These are phyloP conservation scores for Archivesica marissinica DNA, from an alignment of 1,140 invertebrate genomes.

Conservation along the genomic window DNA sequence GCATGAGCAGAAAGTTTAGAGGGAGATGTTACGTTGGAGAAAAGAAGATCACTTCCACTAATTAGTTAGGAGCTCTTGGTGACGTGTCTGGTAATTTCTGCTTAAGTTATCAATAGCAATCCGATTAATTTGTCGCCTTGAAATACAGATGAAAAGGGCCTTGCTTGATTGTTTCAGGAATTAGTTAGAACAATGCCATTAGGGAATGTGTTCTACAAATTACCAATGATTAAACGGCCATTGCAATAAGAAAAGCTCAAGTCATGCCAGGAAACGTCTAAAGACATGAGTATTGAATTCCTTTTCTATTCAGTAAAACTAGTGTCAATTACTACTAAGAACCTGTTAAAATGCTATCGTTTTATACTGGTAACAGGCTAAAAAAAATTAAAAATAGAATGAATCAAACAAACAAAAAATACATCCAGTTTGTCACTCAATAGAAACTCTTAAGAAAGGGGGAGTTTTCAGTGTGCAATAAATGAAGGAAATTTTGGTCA, in stretches of 20 bases:
- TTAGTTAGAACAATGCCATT: conserved; percentile 63
- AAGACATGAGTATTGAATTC: conserved; percentile 12
- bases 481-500: conserved; percentile 34
- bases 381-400: too few species aligned
- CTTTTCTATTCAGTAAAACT: conserved; percentile 8
- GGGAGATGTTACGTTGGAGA: conserved; percentile 32
- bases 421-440: neutral
- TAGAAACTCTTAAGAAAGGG: neutral
- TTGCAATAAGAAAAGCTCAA: conserved; percentile 30
- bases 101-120: conserved; percentile 57
- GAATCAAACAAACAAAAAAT: neutral
- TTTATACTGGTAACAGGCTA: neutral
- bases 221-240: conserved; percentile 46
- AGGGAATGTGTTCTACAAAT: conserved; percentile 51
- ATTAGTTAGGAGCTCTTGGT: conserved; percentile 52
- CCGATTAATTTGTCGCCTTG: conserved; percentile 63
- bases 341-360: neutral
- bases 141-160: conserved; percentile 59
- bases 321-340: neutral
- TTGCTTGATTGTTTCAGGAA: conserved; percentile 58
- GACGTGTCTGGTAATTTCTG: conserved; percentile 54
- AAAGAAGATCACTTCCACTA: conserved; percentile 58
- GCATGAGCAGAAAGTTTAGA: conserved; percentile 25
- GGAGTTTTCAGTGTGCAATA: neutral
- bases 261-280: neutral